These are phyloP conservation scores for Raja brachyura DNA, from an alignment of 2,113 vertebrate species.

Conservation along the genomic window DNA sequence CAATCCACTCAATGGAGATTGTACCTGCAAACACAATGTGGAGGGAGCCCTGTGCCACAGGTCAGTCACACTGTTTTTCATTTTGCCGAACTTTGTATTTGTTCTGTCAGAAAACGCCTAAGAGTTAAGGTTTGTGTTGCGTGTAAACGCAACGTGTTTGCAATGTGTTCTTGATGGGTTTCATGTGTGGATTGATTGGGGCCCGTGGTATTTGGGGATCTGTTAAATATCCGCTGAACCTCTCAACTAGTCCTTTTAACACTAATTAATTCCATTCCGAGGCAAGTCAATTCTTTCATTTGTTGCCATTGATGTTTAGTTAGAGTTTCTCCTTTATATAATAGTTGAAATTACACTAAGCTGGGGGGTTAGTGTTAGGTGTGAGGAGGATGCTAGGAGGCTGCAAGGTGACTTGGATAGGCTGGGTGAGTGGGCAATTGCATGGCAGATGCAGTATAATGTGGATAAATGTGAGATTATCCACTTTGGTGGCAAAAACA, in stretches of 20 bases:
- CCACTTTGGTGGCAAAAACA: too few species aligned
- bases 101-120: not conserved
- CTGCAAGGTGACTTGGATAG: too few species aligned
- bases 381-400: too few species aligned
- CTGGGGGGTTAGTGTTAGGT: too few species aligned
- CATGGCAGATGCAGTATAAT: too few species aligned
- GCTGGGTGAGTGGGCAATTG: too few species aligned
- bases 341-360: too few species aligned
- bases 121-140: not conserved
- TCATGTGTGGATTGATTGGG: not conserved
- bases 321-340: not conserved
- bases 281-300: not conserved
- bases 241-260: too few species aligned
- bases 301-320: not conserved
- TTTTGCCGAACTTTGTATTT: not conserved
- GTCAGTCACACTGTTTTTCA: constrained; percentile 51
- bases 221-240: not conserved
- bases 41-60: constrained; percentile 78
- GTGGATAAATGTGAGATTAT: too few species aligned
- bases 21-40: constrained; percentile 72
- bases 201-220: not conserved
- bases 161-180: not conserved
- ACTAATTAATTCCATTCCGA: not conserved
- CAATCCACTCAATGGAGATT: constrained; percentile 66
- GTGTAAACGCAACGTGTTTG: not conserved